Evolutionary conservation across 2,113 vertebrate genomes (phyloP), one percentile per base, ranked within the genome.

Genomic region (Electrona antarctica): DNA sequence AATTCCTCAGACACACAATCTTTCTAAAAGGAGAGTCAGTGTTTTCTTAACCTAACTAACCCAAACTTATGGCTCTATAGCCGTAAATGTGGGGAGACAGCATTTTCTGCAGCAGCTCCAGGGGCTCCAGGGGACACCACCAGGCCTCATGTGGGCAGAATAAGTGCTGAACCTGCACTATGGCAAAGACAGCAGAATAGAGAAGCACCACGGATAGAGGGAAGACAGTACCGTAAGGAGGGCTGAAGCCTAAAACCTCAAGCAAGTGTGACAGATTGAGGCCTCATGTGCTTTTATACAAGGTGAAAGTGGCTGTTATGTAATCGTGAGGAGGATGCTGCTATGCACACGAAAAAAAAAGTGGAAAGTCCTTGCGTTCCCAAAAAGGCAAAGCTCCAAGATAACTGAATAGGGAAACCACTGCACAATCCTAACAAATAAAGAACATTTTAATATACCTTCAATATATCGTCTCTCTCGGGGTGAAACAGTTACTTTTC

Each of bases 121-220:
- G 15, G 1, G 47, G 14, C 4, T 2, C 29, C 2, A 41, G 33
- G 63, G 56, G 66, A 74, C 64, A 67, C 69, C 57, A 45, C 70
- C 59, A 51, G 47, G 58, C 61, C 67, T 80, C 33, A 65, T 28
- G 49, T 66, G 45, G 63, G 47, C 56, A 0, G 50, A 48, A 51
- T 48, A 83, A 71, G 54, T 57, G 82, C 86, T 87, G 62, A 80
- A 49, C n/a, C n/a, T 74, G 88, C 88, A 6, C 67, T 77, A 49
- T 80, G 85, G 77, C 83, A 82, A 28, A 66, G 50, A 82, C 15
- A 66, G 50, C 45, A 29, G 60, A 28, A 65, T 54, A 14, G 67
- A 67, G 70, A 33, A 55, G 68, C 13, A 73, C 70, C 55, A 62
- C 7, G 64, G 62, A 55, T 54, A 60, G 62, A 8, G 12, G 46